Percentiles rank a stretch among this genome's conserved stretches.
Conservation (phyloP, 2,888 invertebrate species). For the Ichneumoninae sp. region DNA sequence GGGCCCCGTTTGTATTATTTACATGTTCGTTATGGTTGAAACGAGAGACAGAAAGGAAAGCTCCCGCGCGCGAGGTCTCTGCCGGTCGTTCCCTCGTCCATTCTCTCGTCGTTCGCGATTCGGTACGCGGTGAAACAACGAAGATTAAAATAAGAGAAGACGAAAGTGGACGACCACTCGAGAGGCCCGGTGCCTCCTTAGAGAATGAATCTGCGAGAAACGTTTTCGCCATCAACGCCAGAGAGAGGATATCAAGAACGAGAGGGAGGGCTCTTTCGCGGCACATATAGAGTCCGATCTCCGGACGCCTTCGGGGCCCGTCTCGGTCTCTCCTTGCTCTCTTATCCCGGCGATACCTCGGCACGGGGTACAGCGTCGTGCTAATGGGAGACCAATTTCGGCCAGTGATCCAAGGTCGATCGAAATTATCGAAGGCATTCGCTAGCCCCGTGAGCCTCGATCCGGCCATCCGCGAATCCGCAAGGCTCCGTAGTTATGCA, state of each 20-base stretch:
- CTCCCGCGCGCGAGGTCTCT: conserved; percentile 34
- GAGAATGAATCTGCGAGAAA: conserved; percentile 65
- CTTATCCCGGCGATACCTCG: conserved; percentile 23
- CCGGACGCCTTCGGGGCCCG: conserved; percentile 59
- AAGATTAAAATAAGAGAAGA: conserved; percentile 37
- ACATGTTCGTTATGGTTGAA: conserved; percentile 75
- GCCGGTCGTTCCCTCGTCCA: conserved; percentile 37
- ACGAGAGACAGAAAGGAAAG: conserved; percentile 37
- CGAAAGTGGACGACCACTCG: conserved; percentile 38
- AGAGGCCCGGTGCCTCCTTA: conserved; percentile 49
- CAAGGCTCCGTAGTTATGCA: neutral
- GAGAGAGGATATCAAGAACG: conserved; percentile 39
- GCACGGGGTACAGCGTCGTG: conserved; percentile 66
- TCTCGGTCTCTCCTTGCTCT: conserved; percentile 25
- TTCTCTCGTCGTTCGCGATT: conserved; percentile 52
- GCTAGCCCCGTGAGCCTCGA: conserved; percentile 29
- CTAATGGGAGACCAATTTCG: conserved; percentile 74
- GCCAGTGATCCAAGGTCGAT: conserved; percentile 72
- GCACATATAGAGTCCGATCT: conserved; percentile 59
- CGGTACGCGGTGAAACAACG: conserved; percentile 46
- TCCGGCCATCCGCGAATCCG: conserved; percentile 56
- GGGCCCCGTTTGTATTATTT: conserved; percentile 75
- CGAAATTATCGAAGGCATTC: conserved; percentile 65
- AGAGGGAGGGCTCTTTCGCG: conserved; percentile 57
- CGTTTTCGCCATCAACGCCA: conserved; percentile 61